Base-by-base conservation (phyloP, 2,888 invertebrate genomes). In the Alloplasta piceator region DNA sequence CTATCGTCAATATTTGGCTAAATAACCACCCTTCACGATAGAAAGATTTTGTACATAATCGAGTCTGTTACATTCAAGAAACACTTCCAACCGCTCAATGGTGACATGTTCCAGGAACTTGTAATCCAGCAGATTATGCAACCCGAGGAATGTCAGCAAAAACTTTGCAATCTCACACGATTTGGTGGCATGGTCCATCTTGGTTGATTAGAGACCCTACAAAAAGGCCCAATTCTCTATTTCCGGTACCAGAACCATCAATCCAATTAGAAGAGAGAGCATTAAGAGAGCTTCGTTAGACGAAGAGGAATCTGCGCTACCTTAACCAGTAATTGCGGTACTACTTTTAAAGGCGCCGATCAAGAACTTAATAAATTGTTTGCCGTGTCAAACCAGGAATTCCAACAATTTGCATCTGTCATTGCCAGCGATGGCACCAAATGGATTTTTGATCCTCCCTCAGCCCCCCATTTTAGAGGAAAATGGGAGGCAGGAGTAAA, bases 31-130 rank as follows among this genome's bases (percentile, higher is more conserved):
- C 87, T 6, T 79, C 83, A 36, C 63, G 74, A 0, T 82, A 84
- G 76, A 85, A 83, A 12, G 82, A 80, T 6, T 86, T 82, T 63
- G 84, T 85, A 5, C 84, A 85, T n/a, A n/a, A n/a, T n/a, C n/a
- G n/a, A n/a, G n/a, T n/a, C n/a, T n/a, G n/a, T n/a, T n/a, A n/a
- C n/a, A 83, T 85, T 26, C 82, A 83, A 78, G 82, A 83, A 7
- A 78, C 77, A 5, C 14, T 58, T 4, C 66, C 72, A 4, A 3
- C n/a, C 0, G 64, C 55, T 9, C 58, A 50, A 4, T 86, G 82
- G 72, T 60, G 64, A n/a, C n/a, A n/a, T n/a, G n/a, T n/a, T n/a
- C n/a, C n/a, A n/a, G n/a, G n/a, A n/a, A n/a, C n/a, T n/a, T n/a
- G n/a, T n/a, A n/a, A n/a, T n/a, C n/a, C n/a, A n/a, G n/a, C n/a